phyloP scores from a whole-genome alignment of 2,888 invertebrate genomes.

The Drosophila recens region DNA sequence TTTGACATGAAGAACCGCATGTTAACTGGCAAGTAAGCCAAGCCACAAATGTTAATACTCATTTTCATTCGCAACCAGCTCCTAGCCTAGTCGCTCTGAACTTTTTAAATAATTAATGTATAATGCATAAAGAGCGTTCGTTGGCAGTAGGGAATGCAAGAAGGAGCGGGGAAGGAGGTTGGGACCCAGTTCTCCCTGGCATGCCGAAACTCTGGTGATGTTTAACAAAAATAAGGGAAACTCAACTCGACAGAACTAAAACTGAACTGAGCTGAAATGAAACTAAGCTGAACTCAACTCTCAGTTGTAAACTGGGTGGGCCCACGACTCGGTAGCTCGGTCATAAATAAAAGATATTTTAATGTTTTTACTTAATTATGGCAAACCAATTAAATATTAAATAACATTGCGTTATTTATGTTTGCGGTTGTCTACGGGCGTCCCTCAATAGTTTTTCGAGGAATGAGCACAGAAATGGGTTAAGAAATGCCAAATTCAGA shows the following conservation, averaged over 20 bases:
- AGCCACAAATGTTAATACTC: conserved; percentile 53
- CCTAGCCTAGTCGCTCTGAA: conserved; percentile 77
- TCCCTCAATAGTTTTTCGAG: neutral
- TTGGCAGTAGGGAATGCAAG: neutral
- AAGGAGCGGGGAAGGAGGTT: neutral
- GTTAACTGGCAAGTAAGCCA: conserved; percentile 38
- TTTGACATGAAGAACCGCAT: neutral
- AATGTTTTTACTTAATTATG: conserved; percentile 81
- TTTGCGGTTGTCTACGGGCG: conserved; percentile 42
- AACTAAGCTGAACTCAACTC: conserved; percentile 29
- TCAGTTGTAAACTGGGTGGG: conserved; percentile 24
- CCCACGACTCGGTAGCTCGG: conserved; percentile 8
- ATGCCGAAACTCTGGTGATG: conserved; percentile 59
- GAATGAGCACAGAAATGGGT: neutral
- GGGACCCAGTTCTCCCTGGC: conserved; percentile 30
- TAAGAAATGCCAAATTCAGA: neutral
- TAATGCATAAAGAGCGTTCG: conserved; percentile 64
- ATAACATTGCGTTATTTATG: conserved; percentile 63
- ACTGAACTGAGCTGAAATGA: conserved; percentile 20
- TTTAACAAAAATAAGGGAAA: conserved; percentile 70
- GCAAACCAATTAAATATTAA: conserved; percentile 77
- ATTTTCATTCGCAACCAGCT: conserved; percentile 56
- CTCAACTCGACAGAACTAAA: conserved; percentile 36
- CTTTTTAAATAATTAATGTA: conserved; percentile 79
- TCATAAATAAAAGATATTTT: conserved; percentile 77